Evolutionary conservation across 2,888 invertebrate species (phyloP).

Genomic region (Caenorhabditis zanzibari): DNA sequence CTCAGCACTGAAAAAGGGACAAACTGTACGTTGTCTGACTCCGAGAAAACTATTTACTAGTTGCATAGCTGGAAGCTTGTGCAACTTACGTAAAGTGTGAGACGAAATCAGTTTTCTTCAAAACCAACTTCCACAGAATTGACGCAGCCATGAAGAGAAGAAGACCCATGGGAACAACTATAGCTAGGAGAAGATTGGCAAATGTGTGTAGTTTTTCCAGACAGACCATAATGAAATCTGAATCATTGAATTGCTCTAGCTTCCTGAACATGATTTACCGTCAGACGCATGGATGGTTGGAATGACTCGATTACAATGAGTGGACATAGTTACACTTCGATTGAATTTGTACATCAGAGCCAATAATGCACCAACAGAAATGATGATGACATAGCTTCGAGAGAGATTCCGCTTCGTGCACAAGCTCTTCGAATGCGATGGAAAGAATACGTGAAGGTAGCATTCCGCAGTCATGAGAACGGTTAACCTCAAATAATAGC

Average conservation of each 20-base stretch:
- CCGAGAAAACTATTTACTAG: too few relatives aligned
- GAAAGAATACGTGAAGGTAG: conserved; percentile 80
- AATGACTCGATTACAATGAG: conserved; percentile 67
- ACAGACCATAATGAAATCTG: conserved; percentile 71
- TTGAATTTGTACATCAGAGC: conserved; percentile 79
- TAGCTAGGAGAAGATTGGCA: conserved; percentile 77
- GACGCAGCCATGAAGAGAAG: conserved; percentile 79
- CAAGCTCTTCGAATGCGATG: conserved; percentile 76
- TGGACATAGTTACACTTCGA: conserved; percentile 68
- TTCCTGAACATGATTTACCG: conserved; percentile 39
- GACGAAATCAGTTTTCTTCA: conserved; percentile 65
- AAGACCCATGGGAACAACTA: conserved; percentile 79
- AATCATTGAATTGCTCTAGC: conserved; percentile 17
- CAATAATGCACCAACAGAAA: conserved; percentile 70
- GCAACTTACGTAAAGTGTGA: conserved; percentile 68
- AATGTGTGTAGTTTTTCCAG: conserved; percentile 78
- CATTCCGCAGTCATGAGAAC: conserved; percentile 81
- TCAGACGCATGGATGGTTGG: conserved; percentile 75
- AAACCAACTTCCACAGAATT: conserved; percentile 77
- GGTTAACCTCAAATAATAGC: conserved; percentile 72
- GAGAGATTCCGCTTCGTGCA: conserved; percentile 79
- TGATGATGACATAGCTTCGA: conserved; percentile 63
- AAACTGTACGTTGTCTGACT: too few relatives aligned
- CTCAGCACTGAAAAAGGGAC: conserved; percentile 67
- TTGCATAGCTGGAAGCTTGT: not conserved